Evolutionary conservation across 2,797 vertebrate species (phyloP), one percentile per base, ranked within the genome.

Genomic region (Adrianichthys oophorus): DNA sequence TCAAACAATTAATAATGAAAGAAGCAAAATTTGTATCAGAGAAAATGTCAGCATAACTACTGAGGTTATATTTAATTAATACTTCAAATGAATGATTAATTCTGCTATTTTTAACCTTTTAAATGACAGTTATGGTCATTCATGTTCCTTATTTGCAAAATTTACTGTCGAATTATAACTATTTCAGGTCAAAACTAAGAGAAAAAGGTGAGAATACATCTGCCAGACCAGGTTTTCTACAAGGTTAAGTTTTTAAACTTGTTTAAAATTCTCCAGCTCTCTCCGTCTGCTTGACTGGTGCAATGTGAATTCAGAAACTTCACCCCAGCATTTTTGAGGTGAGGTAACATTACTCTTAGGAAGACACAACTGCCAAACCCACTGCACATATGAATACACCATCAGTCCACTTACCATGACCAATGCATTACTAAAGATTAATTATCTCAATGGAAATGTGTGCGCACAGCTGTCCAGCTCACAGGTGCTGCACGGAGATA

Each of bases 401-500:
- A 17, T 43, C 1, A 8, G 61, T 54, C 52, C 15, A 24, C 44
- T 56, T 52, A 37, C 42, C 42, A 43, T 44, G 16, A 60, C 10
- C 5, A 66, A 56, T 70, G 68, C 62, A 70, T 83, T 70, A 79
- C 83, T 76, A 72, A 80, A 82, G 75, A 85, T 76, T 62, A 72
- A 82, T 68, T 62, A 79, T 74, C 61, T 44, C 71, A 69, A 59
- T 37, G 68, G 75, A 73, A 74, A 73, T 43, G 65, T 58, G 57
- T 70, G 74, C 52, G 52, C 51, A 57, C 56, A 51, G 53, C 58
- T 1, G 65, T 74, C 61, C 64, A 37, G 4, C 69, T 79, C 68
- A 40, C 85, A 85, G 82, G 80, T 81, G 85, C 79, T 64, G 72
- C 70, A 47, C 60, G 29, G 63, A 83, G 85, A 82, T 83, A 84